phyloP scores from a whole-genome alignment of 1,140 invertebrate species.

The Aporrectodea caliginosa region DNA sequence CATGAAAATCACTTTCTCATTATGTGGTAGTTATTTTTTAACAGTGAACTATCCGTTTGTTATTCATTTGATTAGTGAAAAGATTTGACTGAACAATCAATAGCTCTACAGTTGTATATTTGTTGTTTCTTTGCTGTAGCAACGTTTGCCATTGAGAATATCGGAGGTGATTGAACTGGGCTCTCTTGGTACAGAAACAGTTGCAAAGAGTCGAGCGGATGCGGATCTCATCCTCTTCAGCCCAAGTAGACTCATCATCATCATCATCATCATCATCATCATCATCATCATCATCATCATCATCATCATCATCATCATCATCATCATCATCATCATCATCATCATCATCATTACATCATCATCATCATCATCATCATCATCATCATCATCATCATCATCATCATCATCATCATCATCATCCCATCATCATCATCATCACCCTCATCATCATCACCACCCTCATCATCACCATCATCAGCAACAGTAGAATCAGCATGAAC shows the following conservation, averaged over 20 bases:
- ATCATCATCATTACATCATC: slow-evolving; percentile 8
- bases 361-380: slow-evolving; percentile 11
- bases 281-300: not conserved
- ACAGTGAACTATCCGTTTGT: no score
- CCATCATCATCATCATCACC: no score
- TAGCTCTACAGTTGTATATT: no score
- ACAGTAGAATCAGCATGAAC: no score
- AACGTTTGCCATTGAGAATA: slow-evolving; percentile 26
- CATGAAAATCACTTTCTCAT: no score
- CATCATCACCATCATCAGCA: no score
- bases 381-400: not conserved
- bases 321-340: not conserved
- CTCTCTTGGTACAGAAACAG: slow-evolving; percentile 31
- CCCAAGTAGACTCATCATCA: slow-evolving; percentile 13
- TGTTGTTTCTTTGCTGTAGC: slow-evolving; percentile 13
- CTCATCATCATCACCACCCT: no score
- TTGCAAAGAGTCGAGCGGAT: slow-evolving; percentile 25
- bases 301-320: slow-evolving; percentile 9
- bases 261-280: not conserved
- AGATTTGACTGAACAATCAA: no score
- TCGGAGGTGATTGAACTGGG: slow-evolving; percentile 26
- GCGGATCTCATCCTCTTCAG: slow-evolving; percentile 29
- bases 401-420: no score
- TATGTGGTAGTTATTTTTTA: no score
- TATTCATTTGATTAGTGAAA: no score